phyloP scores from a whole-genome alignment of 2,888 invertebrate species.

The Hypselothyrea guttata region DNA sequence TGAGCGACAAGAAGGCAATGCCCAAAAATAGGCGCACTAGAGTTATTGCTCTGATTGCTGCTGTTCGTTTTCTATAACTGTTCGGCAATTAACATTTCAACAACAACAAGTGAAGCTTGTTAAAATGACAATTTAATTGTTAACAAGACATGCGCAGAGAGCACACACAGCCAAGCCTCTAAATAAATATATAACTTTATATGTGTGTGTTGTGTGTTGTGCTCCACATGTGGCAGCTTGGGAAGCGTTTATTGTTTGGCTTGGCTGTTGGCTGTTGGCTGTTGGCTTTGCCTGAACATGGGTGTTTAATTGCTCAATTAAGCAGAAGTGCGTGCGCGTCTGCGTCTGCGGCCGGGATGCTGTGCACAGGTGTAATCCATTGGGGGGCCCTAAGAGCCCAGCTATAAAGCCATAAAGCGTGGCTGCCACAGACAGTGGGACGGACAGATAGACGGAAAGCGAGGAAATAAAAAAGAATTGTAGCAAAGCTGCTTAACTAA shows the following conservation, averaged over 20 bases:
- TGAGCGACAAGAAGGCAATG: slow-evolving; percentile 54
- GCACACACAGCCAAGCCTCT: too few species aligned
- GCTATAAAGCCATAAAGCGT: slow-evolving; percentile 25
- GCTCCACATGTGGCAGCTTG: slow-evolving; percentile 73
- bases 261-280: slow-evolving; percentile 28
- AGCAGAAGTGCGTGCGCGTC: slow-evolving; percentile 65
- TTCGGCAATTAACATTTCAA: slow-evolving; percentile 78
- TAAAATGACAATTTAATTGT: slow-evolving; percentile 81
- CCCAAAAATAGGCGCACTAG: slow-evolving; percentile 67
- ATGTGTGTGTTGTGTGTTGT: too few species aligned
- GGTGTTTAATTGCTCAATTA: slow-evolving; percentile 80
- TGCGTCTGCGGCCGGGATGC: slow-evolving; percentile 46
- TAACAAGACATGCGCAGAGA: slow-evolving; percentile 62
- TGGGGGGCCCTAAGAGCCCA: slow-evolving; percentile 15
- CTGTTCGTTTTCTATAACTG: slow-evolving; percentile 77
- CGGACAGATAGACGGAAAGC: slow-evolving; percentile 20
- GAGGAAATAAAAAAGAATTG: slow-evolving; percentile 27
- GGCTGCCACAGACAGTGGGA: slow-evolving; percentile 18
- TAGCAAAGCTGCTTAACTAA: slow-evolving; percentile 68
- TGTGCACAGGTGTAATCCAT: slow-evolving; percentile 65
- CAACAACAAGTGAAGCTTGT: slow-evolving; percentile 72
- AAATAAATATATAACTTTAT: too few species aligned
- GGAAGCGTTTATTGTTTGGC: slow-evolving; percentile 60
- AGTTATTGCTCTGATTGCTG: slow-evolving; percentile 64
- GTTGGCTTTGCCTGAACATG: slow-evolving; percentile 59